Evolutionary conservation across 2,113 vertebrate genomes (phyloP).

Genomic region (Tricholaema leucomelas): DNA sequence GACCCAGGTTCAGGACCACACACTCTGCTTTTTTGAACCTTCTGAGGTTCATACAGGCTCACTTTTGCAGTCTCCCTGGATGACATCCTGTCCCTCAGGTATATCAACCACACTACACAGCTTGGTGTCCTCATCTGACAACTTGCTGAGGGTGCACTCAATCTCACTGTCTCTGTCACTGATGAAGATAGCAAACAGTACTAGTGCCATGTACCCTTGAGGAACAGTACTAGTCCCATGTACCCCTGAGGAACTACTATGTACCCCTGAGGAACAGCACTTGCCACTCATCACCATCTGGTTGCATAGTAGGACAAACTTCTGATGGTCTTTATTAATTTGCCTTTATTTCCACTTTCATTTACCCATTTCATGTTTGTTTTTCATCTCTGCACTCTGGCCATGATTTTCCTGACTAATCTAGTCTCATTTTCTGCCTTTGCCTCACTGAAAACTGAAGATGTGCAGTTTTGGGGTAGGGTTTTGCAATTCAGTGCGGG

Average conservation of each 20-base stretch:
- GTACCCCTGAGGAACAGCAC: too few species aligned
- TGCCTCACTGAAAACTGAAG: background rate
- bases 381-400: background rate
- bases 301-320: background rate
- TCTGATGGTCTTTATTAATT: background rate
- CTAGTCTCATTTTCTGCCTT: background rate
- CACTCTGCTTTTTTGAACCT: background rate
- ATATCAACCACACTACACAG: background rate
- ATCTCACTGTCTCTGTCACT: too few species aligned
- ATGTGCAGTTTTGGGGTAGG: rapidly evolving
- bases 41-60: background rate
- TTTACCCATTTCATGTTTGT: background rate
- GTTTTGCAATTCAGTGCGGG: background rate
- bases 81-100: background rate
- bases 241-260: too few species aligned
- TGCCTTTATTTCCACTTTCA: background rate
- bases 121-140: background rate
- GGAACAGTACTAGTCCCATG: too few species aligned
- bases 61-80: too few species aligned
- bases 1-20: background rate
- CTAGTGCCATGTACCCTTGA: too few species aligned
- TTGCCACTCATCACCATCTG: background rate
- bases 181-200: background rate
- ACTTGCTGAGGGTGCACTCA: background rate
- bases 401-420: background rate